Percentiles rank a stretch among this genome's conserved stretches.
Evolutionary conservation across 2,888 invertebrate species (phyloP).

Genomic region (Drosophila demipolita): DNA sequence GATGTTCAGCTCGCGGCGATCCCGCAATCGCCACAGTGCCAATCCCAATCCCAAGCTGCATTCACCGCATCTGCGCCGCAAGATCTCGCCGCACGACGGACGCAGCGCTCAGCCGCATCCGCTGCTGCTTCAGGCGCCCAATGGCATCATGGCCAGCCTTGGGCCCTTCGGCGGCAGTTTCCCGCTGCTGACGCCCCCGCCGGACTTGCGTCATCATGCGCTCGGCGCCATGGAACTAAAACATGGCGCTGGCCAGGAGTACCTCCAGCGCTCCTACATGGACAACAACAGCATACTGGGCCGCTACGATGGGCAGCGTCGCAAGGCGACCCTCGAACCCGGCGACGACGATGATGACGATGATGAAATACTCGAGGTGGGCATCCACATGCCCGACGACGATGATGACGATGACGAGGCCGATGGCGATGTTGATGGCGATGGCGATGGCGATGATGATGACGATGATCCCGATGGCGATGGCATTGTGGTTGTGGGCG

Average conservation of each 20-base stretch:
- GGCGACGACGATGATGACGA: slow-evolving; percentile 84
- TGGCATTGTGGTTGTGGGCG: slow-evolving; percentile 92
- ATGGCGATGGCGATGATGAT: slow-evolving; percentile 85
- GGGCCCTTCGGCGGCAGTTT: slow-evolving; percentile 92
- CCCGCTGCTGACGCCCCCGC: slow-evolving; percentile 89
- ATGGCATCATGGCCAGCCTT: slow-evolving; percentile 86
- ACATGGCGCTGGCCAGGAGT: slow-evolving; percentile 86
- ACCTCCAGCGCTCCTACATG: slow-evolving; percentile 86
- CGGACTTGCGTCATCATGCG: slow-evolving; percentile 84
- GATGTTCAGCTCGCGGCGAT: slow-evolving; percentile 99
- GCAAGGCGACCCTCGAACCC: slow-evolving; percentile 58
- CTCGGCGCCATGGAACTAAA: slow-evolving; percentile 87
- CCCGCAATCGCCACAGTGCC: slow-evolving; percentile 97
- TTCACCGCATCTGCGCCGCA: slow-evolving; percentile 96
- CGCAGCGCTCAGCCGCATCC: slow-evolving; percentile 95
- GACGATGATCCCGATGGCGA: slow-evolving; percentile 85
- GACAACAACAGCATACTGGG: slow-evolving; percentile 85
- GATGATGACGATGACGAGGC: slow-evolving; percentile 86
- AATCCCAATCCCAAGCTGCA: slow-evolving; percentile 99
- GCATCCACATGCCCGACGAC: slow-evolving; percentile 78
- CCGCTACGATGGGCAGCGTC: slow-evolving; percentile 84
- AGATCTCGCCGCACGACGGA: slow-evolving; percentile 97
- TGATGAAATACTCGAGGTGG: slow-evolving; percentile 80
- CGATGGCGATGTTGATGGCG: slow-evolving; percentile 86
- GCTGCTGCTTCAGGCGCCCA: slow-evolving; percentile 90